Evolutionary conservation across 2,888 invertebrate genomes (phyloP).

Genomic region (Heliconius hortense): DNA sequence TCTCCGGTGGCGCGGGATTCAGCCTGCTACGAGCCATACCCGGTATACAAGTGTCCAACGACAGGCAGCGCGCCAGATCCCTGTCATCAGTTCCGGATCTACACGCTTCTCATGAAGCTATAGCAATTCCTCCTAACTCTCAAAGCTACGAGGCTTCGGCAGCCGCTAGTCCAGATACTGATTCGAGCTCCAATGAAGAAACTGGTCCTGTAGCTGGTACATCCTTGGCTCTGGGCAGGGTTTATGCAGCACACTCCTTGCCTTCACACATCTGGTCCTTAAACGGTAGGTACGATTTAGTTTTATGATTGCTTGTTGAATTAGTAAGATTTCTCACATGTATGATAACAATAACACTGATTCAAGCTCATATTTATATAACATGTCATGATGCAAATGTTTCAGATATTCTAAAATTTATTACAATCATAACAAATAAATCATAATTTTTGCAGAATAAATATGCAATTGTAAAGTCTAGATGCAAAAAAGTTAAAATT

Average conservation of each 20-base stretch:
- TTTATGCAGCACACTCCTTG: constrained; percentile 93
- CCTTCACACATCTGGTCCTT: constrained; percentile 96
- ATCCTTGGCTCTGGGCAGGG: constrained; percentile 86
- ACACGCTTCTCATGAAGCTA: constrained; percentile 82
- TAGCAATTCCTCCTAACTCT: constrained; percentile 84
- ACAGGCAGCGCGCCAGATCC: constrained; percentile 91
- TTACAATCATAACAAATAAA: constrained; percentile 3
- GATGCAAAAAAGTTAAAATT: background rate
- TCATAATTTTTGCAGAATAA: background rate
- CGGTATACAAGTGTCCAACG: constrained; percentile 87
- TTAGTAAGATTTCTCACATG: constrained; percentile 9
- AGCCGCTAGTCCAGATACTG: constrained; percentile 85
- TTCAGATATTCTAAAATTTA: constrained; percentile 12
- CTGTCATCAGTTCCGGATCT: constrained; percentile 92
- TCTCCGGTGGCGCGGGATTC: constrained; percentile 83
- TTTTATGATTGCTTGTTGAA: background rate
- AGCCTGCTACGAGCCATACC: constrained; percentile 87
- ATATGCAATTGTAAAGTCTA: background rate
- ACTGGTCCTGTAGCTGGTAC: constrained; percentile 70
- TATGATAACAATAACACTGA: constrained; percentile 19
- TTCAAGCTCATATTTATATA: constrained; percentile 27
- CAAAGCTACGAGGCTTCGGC: constrained; percentile 84
- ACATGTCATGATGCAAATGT: constrained; percentile 22
- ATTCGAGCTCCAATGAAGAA: constrained; percentile 87
- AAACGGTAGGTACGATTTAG: constrained; percentile 85